phyloP scores from a whole-genome alignment of 2,888 invertebrate genomes.

The Suillia variegata region DNA sequence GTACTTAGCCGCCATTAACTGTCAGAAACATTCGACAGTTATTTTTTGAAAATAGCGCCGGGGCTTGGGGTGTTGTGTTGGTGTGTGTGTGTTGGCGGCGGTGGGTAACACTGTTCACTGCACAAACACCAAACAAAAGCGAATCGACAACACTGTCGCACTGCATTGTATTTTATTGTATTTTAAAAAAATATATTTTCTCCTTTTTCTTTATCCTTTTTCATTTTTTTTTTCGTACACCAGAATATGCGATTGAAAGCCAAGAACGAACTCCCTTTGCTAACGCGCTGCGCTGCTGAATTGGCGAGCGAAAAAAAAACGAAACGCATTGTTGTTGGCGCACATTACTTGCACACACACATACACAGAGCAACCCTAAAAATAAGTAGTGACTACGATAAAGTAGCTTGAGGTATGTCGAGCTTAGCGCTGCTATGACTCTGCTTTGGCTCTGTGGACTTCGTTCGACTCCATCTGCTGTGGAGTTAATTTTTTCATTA shows the following conservation, averaged over 20 bases:
- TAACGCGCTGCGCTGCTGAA: no score
- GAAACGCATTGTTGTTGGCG: not conserved
- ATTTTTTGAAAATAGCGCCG: slow-evolving; percentile 14
- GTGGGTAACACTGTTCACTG: not conserved
- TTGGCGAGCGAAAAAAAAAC: no score
- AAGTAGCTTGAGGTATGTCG: no score
- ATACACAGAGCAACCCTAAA: not conserved
- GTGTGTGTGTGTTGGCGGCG: not conserved
- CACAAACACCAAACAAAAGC: not conserved
- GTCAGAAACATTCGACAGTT: slow-evolving; percentile 28
- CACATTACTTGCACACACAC: not conserved
- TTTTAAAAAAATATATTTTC: not conserved
- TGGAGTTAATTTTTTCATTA: slow-evolving; percentile 41
- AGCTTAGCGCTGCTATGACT: no score
- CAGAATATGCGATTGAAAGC: no score
- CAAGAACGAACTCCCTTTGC: no score
- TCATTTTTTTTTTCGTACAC: no score
- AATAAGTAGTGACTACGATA: not conserved
- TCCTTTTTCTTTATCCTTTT: no score
- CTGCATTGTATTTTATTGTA: not conserved
- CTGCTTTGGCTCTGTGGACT: no score
- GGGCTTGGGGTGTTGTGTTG: slow-evolving; percentile 1
- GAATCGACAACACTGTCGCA: not conserved
- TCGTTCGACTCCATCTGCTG: not conserved
- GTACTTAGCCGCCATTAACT: slow-evolving; percentile 24